Base-by-base conservation (phyloP, 2,113 vertebrate species). In the Onychostruthus taczanowskii region DNA sequence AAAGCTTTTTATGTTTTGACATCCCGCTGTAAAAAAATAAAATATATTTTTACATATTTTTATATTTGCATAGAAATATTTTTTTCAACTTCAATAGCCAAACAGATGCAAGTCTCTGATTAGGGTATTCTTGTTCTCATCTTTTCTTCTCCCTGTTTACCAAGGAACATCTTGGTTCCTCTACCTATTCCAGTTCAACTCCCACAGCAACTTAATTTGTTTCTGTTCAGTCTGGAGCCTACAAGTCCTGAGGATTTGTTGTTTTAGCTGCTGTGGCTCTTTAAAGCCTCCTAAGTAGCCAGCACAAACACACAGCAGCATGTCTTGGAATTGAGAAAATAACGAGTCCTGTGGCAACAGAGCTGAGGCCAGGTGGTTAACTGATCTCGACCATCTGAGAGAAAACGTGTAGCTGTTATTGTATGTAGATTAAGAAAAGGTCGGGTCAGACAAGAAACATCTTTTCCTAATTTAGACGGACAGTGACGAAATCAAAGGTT, bases 401-500 rank as follows among this genome's bases (percentile, higher is more conserved):
- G 33, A 93, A 93, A 95, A 90, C 6, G 27, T 75, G 7, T 53
- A 77, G 63, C 47, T 81, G 30, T 78, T 96, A 68, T 52, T 55
- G 1, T 64, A 82, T 50, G 58, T n/a, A 93, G 44, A 94, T 91
- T 72, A 66, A 41, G 46, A 56, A 91, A 79, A 95, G 80, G 35
- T 92, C 91, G 73, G 85, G 68, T 72, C 61, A 95, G 46, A 76
- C 31, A 85, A 92, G 68, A 35, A 93, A 82, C 78, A 89, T 43
- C 56, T 89, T 94, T 94, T 95, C 62, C 49, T 85, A 85, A 82
- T 94, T 94, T 85, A 84, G 66, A 47, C 11, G 43, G 61, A 41
- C 44, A 37, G 28, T 28, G 16, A 9, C 13, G 20, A 69, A 89
- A 81, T 81, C 66, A 79, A 89, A 92, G 66, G 49, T 61, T 84